Percentiles rank a stretch among this genome's conserved stretches.
These are phyloP conservation scores for Steatornis caripensis DNA, from an alignment of 2,113 vertebrate species.

Conservation along the genomic window DNA sequence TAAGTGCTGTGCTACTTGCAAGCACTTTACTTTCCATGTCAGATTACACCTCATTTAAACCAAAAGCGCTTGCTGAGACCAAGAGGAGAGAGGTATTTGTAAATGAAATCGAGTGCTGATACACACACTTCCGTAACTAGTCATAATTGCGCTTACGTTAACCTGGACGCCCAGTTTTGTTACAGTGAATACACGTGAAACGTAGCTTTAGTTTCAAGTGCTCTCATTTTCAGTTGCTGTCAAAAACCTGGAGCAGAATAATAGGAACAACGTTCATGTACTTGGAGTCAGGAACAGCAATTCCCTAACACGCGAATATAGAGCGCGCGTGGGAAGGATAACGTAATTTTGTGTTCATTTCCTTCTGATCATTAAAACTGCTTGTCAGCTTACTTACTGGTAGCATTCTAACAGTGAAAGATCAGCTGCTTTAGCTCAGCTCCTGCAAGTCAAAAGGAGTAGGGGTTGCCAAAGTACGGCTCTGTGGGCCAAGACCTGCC, in stretches of 20 bases:
- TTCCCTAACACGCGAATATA: not conserved
- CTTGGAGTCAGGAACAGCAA: not conserved
- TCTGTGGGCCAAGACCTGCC: not conserved
- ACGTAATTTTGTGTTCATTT: not conserved
- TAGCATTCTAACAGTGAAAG: not conserved
- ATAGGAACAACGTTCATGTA: not conserved
- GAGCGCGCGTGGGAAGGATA: not conserved
- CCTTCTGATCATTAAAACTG: slow-evolving; percentile 11
- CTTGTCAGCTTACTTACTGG: not conserved
- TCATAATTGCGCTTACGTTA: not conserved
- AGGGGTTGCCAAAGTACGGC: not conserved
- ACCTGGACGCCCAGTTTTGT: not conserved
- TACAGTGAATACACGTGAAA: not conserved
- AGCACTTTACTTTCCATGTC: not conserved
- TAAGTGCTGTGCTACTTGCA: not conserved
- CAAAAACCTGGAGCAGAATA: not conserved
- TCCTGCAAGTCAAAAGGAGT: not conserved
- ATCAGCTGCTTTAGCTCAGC: not conserved
- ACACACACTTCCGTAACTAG: not conserved
- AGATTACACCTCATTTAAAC: not conserved
- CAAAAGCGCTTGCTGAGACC: not conserved
- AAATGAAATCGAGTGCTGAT: not conserved
- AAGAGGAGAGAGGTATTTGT: not conserved
- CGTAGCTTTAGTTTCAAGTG: not conserved
- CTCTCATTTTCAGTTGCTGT: not conserved